Base-by-base conservation (phyloP, 2,113 vertebrate genomes). In the Hemiprocne comata region DNA sequence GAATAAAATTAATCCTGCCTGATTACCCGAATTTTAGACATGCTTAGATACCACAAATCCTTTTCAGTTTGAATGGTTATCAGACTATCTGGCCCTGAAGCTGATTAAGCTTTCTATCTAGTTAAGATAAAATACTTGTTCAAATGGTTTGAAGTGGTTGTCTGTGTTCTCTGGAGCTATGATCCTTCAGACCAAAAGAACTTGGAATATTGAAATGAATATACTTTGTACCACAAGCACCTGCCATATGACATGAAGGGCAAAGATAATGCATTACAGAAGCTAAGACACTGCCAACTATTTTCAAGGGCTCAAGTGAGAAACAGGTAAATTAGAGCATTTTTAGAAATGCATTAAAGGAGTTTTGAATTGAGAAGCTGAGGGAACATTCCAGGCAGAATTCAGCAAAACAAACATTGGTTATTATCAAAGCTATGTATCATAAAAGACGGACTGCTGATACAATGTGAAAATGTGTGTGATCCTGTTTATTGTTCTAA, bases 91-190 rank as follows among this genome's bases (percentile, higher is more conserved):
- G 80, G 31, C n/a, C n/a, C 44, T 74, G 36, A 94, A 93, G 51
- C 48, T 90, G 94, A 96, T 96, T 85, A 97, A 94, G 94, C 70
- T 94, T 96, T 94, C 90, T 95, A 90, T 93, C 75, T 93, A 93
- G 90, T 67, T 83, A 65, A 76, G 80, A 90, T 79, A 91, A 94
- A 92, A 94, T 65, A 82, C 54, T 87, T 36, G 17, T 91, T 94
- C 91, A 92, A 88, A 70, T 71, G 44, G 38, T 91, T 97, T 95
- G 72, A 91, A 97, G 77, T 77, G 46, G 38, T 14, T 42, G 51
- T 83, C 85, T 93, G 64, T 90, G 84, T 89, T 94, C 90, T 75
- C 58, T 87, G 38, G 73, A 77, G 61, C 69, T 93, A 7, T 81
- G 73, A 85, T 85, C 72, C 92, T 95, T 92, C 70, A 88, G 71